Evolutionary conservation across 2,888 invertebrate species (phyloP).

Genomic region (Lithophane leautieri): DNA sequence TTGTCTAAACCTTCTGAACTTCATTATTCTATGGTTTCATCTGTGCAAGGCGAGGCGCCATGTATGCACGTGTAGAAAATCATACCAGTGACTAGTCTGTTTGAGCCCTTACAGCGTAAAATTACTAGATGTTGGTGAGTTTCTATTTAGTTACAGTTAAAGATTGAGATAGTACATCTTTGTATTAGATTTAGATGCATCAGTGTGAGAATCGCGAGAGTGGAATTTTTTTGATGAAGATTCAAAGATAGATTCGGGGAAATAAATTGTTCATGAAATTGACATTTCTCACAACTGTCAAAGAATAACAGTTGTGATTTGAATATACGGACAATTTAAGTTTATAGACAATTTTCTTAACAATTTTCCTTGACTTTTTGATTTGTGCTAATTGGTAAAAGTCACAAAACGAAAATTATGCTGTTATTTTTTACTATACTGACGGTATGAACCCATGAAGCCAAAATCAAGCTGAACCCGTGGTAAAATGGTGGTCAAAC

Average conservation of each 20-base stretch:
- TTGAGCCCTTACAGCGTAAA: conserved; percentile 49
- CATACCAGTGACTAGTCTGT: conserved; percentile 54
- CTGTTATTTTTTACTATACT: too few relatives aligned
- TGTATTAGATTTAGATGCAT: conserved; percentile 41
- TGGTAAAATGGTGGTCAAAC: not conserved
- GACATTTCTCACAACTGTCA: not conserved
- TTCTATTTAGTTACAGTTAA: conserved; percentile 3
- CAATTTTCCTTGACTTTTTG: not conserved
- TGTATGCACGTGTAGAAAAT: conserved; percentile 54
- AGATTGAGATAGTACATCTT: conserved; percentile 30
- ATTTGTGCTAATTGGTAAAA: not conserved
- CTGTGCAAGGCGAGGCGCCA: conserved; percentile 41
- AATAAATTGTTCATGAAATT: too few relatives aligned
- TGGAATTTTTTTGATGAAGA: conserved; percentile 24
- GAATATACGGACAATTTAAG: not conserved
- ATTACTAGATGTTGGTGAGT: conserved; percentile 47
- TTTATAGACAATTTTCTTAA: not conserved
- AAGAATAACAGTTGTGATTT: not conserved
- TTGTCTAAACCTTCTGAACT: conserved; percentile 29
- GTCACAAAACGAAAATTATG: not conserved
- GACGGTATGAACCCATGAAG: too few relatives aligned
- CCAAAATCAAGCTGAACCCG: not conserved
- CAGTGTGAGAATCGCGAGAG: conserved; percentile 49
- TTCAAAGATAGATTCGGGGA: not conserved
- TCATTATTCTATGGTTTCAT: not conserved